Evolutionary conservation across 2,113 vertebrate species (phyloP), one percentile per base, ranked within the genome.

Genomic region (Elachura formosa): DNA sequence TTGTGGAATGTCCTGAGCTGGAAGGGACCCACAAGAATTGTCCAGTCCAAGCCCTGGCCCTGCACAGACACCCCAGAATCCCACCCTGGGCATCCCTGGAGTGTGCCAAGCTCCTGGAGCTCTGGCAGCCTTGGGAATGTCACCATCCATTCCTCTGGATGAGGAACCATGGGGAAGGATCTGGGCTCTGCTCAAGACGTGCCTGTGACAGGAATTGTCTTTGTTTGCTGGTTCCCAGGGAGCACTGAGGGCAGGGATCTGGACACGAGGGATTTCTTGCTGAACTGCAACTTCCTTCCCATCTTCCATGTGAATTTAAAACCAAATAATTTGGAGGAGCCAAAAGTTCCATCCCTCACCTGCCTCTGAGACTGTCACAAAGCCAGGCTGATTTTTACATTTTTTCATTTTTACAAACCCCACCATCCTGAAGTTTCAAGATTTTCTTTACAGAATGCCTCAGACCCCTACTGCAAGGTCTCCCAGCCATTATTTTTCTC

Each of bases 71-170:
- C 31, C 59, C 59, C 76, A 66, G 64, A 80, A 73, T 21, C 43
- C 58, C 51, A 23, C 3, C 49, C 41, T 55, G 66, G 5, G 4
- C 67, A 34, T 4, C 29, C 64, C 54, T n/a, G 62, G n/a, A n/a
- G n/a, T n/a, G n/a, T n/a, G n/a, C n/a, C n/a, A 31, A 1, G 0
- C 24, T 46, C 40, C 74, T 41, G 74, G 29, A 63, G 48, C 41
- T 79, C 41, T 18, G 64, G 18, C 5, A 51, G 43, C 38, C 22
- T 59, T 3, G 8, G 45, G n/a, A 25, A 19, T 1, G 38, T 19
- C 11, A 1, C 73, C 63, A 28, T 12, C 36, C 46, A 46, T 63
- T 61, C 48, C n/a, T 71, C 34, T 48, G 25, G 11, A 4, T 2
- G 34, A 56, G 5, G 26, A 43, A 13, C 23, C 26, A 64, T 18